Evolutionary conservation across 1,140 invertebrate genomes (phyloP).

Genomic region (Scaptomyza pallida): DNA sequence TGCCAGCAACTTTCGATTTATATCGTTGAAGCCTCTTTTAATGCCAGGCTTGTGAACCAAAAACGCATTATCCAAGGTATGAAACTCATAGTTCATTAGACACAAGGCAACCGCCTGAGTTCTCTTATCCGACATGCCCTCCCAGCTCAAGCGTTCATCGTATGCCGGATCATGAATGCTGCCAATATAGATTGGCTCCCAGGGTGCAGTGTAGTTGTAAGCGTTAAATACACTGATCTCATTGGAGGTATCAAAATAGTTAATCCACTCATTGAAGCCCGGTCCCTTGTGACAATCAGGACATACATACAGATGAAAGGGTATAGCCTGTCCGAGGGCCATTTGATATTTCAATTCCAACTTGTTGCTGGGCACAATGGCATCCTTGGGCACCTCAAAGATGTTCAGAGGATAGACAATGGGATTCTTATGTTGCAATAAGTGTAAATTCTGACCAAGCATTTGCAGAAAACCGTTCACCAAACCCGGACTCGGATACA

Average conservation of each 20-base stretch:
- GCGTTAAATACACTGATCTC: slow-evolving; percentile 91
- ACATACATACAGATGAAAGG: slow-evolving; percentile 94
- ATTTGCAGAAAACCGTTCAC: slow-evolving; percentile 90
- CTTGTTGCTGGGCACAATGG: slow-evolving; percentile 88
- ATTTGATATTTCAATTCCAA: slow-evolving; percentile 89
- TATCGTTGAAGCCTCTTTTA: slow-evolving; percentile 85
- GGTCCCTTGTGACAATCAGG: slow-evolving; percentile 94
- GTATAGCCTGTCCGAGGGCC: slow-evolving; percentile 89
- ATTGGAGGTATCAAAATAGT: slow-evolving; percentile 85
- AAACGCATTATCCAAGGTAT: slow-evolving; percentile 94
- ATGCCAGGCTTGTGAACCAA: slow-evolving; percentile 93
- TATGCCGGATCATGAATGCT: slow-evolving; percentile 93
- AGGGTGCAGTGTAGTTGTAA: slow-evolving; percentile 90
- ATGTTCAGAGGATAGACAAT: slow-evolving; percentile 82
- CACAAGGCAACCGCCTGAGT: slow-evolving; percentile 95
- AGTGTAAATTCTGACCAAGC: slow-evolving; percentile 85
- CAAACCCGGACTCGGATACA: slow-evolving; percentile 92
- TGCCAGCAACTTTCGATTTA: accelerated
- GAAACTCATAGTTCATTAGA: slow-evolving; percentile 93
- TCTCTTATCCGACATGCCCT: slow-evolving; percentile 95
- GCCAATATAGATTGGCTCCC: slow-evolving; percentile 95
- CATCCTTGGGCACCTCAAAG: slow-evolving; percentile 59
- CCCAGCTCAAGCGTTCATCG: slow-evolving; percentile 93
- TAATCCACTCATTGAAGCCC: slow-evolving; percentile 91
- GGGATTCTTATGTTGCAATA: slow-evolving; percentile 84